Base-by-base conservation (phyloP, 1,140 invertebrate genomes). In the Pseudomyrmex dendroicus region DNA sequence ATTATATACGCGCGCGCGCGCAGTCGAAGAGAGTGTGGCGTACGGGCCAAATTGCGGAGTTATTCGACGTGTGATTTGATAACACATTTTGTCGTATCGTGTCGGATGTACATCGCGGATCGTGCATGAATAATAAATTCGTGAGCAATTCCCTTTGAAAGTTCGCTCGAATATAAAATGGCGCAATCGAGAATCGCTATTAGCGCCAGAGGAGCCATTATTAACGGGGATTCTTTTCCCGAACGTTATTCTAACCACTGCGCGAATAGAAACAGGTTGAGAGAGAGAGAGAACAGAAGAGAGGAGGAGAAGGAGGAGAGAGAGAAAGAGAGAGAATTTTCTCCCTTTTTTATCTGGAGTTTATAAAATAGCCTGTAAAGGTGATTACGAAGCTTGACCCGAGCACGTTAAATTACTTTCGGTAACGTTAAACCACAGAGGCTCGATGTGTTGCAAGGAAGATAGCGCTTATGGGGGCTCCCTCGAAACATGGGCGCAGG, bases 341-440 rank as follows among this genome's bases (percentile, higher is more conserved):
- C 54, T 7, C 48, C 20, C 17, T 17, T 59, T 20, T n/a, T 20
- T 2, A 17, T n/a, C 8, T 17, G 9, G 17, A 68, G 84, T 73
- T 83, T 73, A 35, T 57, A 57, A 56, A 74, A 74, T 46, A 67
- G 54, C 22, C 54, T 59, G 78, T 73, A 66, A 86, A 86, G 74
- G 87, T 86, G 74, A 86, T 88, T 88, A 89, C 82, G 74, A 84
- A 84, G 84, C 83, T 84, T 77, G 64, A 72, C 67, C 68, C 84
- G 48, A 56, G 63, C 68, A 84, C 80, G 87, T 89, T 89, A 89
- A 88, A 89, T 89, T 89, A 88, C 87, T 89, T 89, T 86, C 62
- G 86, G 86, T 88, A 88, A 86, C 80, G 84, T 88, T 89, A 86
- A 35, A 86, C 84, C 82, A 61, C 68, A 56, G 59, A 35, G 56